Base-by-base conservation (phyloP, 2,113 vertebrate species). In the Notothenia rossii region DNA sequence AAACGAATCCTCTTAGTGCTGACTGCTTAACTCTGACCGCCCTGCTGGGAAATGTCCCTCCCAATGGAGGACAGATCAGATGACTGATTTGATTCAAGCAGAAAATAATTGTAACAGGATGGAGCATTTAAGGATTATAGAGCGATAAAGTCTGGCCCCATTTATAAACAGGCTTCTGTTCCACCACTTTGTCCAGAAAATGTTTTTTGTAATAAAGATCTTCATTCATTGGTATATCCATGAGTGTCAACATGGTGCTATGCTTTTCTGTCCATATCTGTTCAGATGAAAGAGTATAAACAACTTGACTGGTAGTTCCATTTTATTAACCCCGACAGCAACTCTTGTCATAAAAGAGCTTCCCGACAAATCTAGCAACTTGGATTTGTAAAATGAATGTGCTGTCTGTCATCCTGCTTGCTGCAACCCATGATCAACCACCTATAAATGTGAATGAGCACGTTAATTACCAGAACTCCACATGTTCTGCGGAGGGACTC, bases 1-100 rank as follows among this genome's bases (percentile, higher is more conserved):
- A 86, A 91, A 88, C 40, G 62, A 22, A 84, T 66, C 43, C 78
- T 82, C 80, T 84, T 72, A 74, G 86, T 59, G 51, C 58, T 65
- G 73, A 49, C 71, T 40, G 72, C 59, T 49, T 64, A 61, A 72
- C 64, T 61, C 54, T 20, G 7, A 9, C 79, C 48, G 11, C 62
- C 60, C 78, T 45, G 45, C 63, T 43, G 75, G 64, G 82, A 81
- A 54, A 50, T 81, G 75, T 72, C 74, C 60, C 48, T 60, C 36
- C 53, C 63, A 81, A 83, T 46, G 50, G 49, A 58, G n/a, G 48
- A 62, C 43, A 68, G 29, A 73, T 63, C 29, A 67, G 63, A 69
- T 58, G 43, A 54, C 18, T 82, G 68, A 77, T 87, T 83, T 86
- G 45, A 79, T 86, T 82, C 46, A 65, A 59, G 25, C 49, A 22